Conservation (phyloP, 1,140 invertebrate genomes). For the Cydia strobilella region DNA sequence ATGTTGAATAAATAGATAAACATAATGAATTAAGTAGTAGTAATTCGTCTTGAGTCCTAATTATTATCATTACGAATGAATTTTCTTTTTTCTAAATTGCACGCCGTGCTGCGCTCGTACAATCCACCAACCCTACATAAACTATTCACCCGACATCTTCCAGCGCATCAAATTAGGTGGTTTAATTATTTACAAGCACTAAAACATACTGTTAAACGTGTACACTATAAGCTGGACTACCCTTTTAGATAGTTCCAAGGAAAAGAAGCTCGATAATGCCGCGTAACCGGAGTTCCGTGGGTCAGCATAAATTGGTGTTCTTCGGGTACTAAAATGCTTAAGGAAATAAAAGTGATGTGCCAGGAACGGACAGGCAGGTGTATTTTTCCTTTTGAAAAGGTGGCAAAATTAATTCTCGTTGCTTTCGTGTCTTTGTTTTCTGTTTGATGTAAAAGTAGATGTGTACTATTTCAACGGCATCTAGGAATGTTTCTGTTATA, state of each 20-base stretch:
- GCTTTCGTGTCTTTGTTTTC: constrained; percentile 9
- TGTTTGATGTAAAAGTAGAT: background rate
- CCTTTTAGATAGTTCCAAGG: constrained; percentile 35
- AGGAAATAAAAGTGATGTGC: constrained; percentile 66
- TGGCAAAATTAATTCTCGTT: constrained; percentile 33
- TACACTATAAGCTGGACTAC: constrained; percentile 53
- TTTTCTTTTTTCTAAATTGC: constrained; percentile 37
- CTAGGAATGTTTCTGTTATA: background rate
- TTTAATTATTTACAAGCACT: constrained; percentile 76
- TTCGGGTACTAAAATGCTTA: constrained; percentile 59
- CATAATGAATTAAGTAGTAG: background rate
- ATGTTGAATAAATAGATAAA: background rate
- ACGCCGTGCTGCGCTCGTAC: constrained; percentile 44
- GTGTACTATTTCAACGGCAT: background rate
- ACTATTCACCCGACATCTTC: constrained; percentile 54
- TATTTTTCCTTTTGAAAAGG: constrained; percentile 48
- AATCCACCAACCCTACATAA: constrained; percentile 60
- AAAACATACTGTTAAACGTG: constrained; percentile 64
- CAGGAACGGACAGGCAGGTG: constrained; percentile 58
- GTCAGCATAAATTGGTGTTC: constrained; percentile 56
- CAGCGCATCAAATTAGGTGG: constrained; percentile 73
- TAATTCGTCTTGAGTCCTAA: background rate
- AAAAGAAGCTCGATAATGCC: constrained; percentile 6
- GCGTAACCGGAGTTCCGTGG: constrained; percentile 41
- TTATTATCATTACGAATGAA: constrained; percentile 9